These are phyloP conservation scores for Pachyramphus minor DNA, from an alignment of 2,113 vertebrate species.

Conservation along the genomic window DNA sequence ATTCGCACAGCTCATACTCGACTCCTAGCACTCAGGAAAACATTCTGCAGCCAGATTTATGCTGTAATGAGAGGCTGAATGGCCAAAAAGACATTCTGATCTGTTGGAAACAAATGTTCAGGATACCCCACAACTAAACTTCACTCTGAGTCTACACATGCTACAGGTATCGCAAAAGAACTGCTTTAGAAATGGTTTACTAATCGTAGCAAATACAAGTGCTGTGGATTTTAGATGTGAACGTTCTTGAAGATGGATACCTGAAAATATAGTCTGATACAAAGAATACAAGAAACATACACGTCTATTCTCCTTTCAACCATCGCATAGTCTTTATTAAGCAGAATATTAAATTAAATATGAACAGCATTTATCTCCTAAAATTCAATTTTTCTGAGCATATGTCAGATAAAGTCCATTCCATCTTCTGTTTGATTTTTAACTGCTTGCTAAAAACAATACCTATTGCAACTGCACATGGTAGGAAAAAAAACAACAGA, in stretches of 20 bases:
- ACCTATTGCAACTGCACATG: neutral
- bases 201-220: neutral
- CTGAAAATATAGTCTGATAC: neutral
- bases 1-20: neutral
- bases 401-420: neutral
- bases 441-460: conserved; percentile 10
- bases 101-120: neutral
- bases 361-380: neutral
- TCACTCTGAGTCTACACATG: neutral
- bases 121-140: neutral
- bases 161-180: neutral
- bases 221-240: neutral
- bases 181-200: neutral
- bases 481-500: neutral
- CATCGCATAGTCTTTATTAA: conserved; percentile 59
- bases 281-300: conserved; percentile 25
- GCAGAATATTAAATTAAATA: conserved; percentile 55
- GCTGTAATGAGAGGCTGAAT: neutral
- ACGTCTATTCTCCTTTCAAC: conserved; percentile 33
- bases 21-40: neutral
- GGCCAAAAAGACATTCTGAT: neutral
- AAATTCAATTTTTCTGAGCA: conserved; percentile 34
- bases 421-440: neutral
- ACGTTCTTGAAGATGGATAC: neutral
- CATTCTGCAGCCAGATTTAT: neutral